These are phyloP conservation scores for Rhabdophis nuchalis DNA, from an alignment of 2,797 vertebrate genomes.

Conservation along the genomic window DNA sequence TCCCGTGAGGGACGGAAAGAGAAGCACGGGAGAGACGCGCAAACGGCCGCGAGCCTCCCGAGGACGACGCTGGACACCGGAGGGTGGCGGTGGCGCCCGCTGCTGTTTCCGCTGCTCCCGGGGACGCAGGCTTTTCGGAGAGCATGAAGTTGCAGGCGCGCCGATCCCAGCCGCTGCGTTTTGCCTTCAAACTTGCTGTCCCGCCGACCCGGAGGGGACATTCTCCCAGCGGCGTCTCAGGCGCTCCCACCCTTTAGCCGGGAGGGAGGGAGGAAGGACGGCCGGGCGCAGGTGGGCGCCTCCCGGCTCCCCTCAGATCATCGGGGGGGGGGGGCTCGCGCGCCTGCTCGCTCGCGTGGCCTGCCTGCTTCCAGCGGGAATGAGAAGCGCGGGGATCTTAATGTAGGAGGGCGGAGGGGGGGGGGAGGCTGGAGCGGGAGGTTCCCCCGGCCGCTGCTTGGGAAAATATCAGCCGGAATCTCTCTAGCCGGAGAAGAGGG, in stretches of 20 bases:
- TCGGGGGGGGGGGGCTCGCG: not conserved
- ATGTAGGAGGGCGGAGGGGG: not conserved
- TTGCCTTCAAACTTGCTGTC: conserved; percentile 53
- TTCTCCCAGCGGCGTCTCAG: conserved; percentile 30
- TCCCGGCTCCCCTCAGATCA: not conserved
- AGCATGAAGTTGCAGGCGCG: conserved; percentile 45
- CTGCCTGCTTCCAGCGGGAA: not conserved
- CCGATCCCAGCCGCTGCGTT: conserved; percentile 14
- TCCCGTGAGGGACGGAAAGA: conserved; percentile 31
- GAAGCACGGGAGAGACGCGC: conserved; percentile 23
- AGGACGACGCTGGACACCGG: not conserved
- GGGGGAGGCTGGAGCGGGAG: not conserved
- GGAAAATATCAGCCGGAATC: not conserved
- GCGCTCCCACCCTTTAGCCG: not conserved
- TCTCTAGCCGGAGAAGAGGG: not conserved
- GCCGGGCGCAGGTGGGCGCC: not conserved
- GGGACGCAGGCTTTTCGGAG: conserved; percentile 15
- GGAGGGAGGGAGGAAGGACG: not conserved
- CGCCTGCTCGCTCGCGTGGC: not conserved
- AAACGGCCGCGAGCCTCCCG: conserved; percentile 24
- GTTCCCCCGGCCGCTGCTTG: not conserved
- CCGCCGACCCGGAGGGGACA: conserved; percentile 34
- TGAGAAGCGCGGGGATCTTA: not conserved
- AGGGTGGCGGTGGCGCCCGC: not conserved
- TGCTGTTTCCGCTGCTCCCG: not conserved